These are phyloP conservation scores for Argynnis bischoffii DNA, from an alignment of 2,888 invertebrate genomes.

Conservation along the genomic window DNA sequence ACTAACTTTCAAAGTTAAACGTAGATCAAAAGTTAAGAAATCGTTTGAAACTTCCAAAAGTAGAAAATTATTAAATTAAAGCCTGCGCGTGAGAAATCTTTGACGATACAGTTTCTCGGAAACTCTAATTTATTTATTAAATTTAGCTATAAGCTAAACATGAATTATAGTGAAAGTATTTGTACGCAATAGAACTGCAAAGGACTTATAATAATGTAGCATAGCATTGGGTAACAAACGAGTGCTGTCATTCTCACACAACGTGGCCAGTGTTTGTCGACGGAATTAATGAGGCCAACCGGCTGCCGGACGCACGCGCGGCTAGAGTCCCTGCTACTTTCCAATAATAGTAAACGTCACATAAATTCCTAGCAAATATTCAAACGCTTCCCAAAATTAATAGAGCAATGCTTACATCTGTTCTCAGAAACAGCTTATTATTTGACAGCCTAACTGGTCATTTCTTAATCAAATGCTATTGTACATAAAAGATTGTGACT, in stretches of 20 bases:
- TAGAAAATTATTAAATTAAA: slow-evolving; percentile 18
- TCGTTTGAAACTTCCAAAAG: slow-evolving; percentile 10
- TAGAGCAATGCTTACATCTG: slow-evolving; percentile 7
- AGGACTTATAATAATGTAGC: slow-evolving; percentile 31
- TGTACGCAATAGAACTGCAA: slow-evolving; percentile 11
- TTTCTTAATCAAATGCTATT: not conserved
- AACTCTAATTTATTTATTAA: slow-evolving; percentile 2
- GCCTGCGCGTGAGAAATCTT: not conserved
- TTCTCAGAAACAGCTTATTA: slow-evolving; percentile 2
- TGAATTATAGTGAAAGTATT: slow-evolving; percentile 9
- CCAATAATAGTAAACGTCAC: slow-evolving; percentile 22
- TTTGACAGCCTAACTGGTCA: slow-evolving; percentile 1
- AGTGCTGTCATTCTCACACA: slow-evolving; percentile 46
- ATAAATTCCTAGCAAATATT: slow-evolving; percentile 23
- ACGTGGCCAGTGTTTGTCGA: slow-evolving; percentile 41
- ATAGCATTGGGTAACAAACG: slow-evolving; percentile 43
- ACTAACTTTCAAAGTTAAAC: slow-evolving; percentile 17
- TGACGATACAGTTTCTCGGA: slow-evolving; percentile 2
- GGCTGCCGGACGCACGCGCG: slow-evolving; percentile 40
- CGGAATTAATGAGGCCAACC: slow-evolving; percentile 43
- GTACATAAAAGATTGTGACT: too few relatives aligned
- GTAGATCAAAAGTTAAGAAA: slow-evolving; percentile 12
- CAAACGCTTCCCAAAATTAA: slow-evolving; percentile 12
- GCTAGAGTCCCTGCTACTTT: slow-evolving; percentile 17
- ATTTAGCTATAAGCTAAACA: slow-evolving; percentile 1